Percentiles rank a stretch among this genome's conserved stretches.
Evolutionary conservation across 2,113 vertebrate genomes (phyloP).

Genomic region (Pangasianodon gigas): DNA sequence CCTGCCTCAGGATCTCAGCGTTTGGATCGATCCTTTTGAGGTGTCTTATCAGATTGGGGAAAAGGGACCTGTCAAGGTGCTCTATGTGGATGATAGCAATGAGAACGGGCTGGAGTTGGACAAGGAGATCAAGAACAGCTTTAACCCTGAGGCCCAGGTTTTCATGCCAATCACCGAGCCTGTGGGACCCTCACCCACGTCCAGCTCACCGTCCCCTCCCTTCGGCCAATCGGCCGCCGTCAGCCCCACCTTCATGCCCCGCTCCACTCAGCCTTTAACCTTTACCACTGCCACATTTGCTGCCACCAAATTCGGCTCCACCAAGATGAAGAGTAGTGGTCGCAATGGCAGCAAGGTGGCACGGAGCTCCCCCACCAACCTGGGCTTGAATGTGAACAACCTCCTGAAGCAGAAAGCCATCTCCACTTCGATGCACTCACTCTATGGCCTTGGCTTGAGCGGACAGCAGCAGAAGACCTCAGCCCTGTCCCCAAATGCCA

Average conservation of each 20-base stretch:
- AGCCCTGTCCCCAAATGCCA: conserved; percentile 95
- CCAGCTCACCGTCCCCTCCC: conserved; percentile 89
- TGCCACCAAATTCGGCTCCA: conserved; percentile 99
- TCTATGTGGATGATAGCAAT: conserved; percentile 92
- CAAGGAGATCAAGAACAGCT: conserved; percentile 99
- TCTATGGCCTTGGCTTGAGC: conserved; percentile 88
- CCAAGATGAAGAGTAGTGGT: conserved; percentile 97
- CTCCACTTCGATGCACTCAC: conserved; percentile 93
- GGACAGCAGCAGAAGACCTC: conserved; percentile 89
- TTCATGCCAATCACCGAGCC: conserved; percentile 97
- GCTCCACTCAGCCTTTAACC: conserved; percentile 94
- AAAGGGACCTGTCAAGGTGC: conserved; percentile 96
- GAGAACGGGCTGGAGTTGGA: conserved; percentile 92
- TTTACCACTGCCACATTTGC: conserved; percentile 99
- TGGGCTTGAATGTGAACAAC: conserved; percentile 93
- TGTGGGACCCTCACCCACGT: conserved; percentile 85
- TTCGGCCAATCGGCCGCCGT: conserved; percentile 93
- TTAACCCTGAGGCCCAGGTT: conserved; percentile 98
- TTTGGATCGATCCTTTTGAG: conserved; percentile 98
- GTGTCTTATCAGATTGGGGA: conserved; percentile 99
- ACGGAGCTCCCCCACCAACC: conserved; percentile 91
- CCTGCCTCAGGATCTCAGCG: conserved; percentile 96
- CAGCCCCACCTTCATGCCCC: conserved; percentile 96
- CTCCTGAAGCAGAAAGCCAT: conserved; percentile 96
- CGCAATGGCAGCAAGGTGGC: conserved; percentile 84